Percentiles rank a stretch among this genome's conserved stretches.
Conservation (phyloP, 2,888 invertebrate genomes). For the Tinea semifulvella region DNA sequence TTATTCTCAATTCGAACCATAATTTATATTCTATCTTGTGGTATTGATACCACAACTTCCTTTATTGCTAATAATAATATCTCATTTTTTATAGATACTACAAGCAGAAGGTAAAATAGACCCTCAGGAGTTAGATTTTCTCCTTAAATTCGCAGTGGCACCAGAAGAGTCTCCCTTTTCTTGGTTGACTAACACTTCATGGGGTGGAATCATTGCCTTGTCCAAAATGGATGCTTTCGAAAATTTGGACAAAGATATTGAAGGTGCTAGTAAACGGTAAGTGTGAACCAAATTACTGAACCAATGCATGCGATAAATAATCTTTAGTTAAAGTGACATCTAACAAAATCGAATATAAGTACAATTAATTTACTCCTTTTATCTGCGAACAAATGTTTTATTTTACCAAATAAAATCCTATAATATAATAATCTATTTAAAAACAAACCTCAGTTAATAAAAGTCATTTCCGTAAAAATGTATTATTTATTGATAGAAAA, state of each 20-base stretch:
- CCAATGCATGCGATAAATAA: too few relatives aligned
- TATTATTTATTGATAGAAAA: too few relatives aligned
- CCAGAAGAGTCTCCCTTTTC: slow-evolving; percentile 80
- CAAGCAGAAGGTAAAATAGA: slow-evolving; percentile 72
- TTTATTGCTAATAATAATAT: slow-evolving; percentile 10
- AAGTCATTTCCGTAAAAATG: too few relatives aligned
- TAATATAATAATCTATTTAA: too few relatives aligned
- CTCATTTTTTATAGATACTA: slow-evolving; percentile 34
- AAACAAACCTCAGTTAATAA: too few relatives aligned
- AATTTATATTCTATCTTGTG: not conserved
- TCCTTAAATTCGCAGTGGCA: slow-evolving; percentile 84
- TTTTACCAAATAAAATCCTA: too few relatives aligned
- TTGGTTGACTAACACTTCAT: slow-evolving; percentile 79
- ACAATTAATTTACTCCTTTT: too few relatives aligned
- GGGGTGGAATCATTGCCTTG: slow-evolving; percentile 86
- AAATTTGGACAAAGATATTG: slow-evolving; percentile 90
- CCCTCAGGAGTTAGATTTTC: slow-evolving; percentile 82
- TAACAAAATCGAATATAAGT: too few relatives aligned
- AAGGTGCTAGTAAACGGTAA: slow-evolving; percentile 78
- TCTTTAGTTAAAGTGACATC: too few relatives aligned
- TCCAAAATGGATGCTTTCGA: slow-evolving; percentile 80
- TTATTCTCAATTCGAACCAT: not conserved
- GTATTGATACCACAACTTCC: not conserved
- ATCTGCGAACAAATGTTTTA: too few relatives aligned
- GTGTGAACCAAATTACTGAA: too few relatives aligned